phyloP scores from a whole-genome alignment of 2,797 vertebrate species.

The Propithecus perrieri region DNA sequence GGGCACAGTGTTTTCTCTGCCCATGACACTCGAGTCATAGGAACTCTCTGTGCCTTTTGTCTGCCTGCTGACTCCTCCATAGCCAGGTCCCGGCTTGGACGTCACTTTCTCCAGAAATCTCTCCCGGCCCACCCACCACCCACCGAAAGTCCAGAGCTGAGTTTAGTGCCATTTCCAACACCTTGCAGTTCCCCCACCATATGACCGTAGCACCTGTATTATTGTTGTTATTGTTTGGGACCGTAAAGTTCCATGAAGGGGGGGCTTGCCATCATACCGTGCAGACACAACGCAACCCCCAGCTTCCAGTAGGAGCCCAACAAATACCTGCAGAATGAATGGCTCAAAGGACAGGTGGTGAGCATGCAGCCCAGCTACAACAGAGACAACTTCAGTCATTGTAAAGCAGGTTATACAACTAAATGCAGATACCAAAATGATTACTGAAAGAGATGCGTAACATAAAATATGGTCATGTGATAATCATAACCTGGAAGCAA shows the following conservation, averaged over 20 bases:
- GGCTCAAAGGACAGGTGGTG: not conserved
- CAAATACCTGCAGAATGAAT: too few relatives aligned
- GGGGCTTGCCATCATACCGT: too few relatives aligned
- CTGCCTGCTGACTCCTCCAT: not conserved
- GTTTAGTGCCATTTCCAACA: too few relatives aligned
- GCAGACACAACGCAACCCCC: not conserved
- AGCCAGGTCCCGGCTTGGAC: not conserved
- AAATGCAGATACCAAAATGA: not conserved
- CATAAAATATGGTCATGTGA: not conserved
- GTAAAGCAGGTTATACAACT: not conserved
- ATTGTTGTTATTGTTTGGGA: not conserved
- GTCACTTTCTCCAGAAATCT: not conserved
- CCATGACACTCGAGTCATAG: not conserved
- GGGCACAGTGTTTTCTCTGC: not conserved
- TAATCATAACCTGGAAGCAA: not conserved
- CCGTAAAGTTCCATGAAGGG: not conserved
- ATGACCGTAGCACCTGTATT: not conserved
- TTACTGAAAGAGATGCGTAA: not conserved
- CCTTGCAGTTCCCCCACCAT: rapidly evolving
- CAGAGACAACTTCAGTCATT: not conserved
- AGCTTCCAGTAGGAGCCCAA: not conserved
- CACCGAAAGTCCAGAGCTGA: too few relatives aligned
- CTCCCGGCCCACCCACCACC: not conserved
- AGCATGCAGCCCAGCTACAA: not conserved
- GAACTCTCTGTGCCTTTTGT: not conserved